A percentile compares a stretch with the other conserved stretches of the same genome.
Evolutionary conservation across 2,888 invertebrate genomes (phyloP).

Genomic region (Lepidochrysops patricia): DNA sequence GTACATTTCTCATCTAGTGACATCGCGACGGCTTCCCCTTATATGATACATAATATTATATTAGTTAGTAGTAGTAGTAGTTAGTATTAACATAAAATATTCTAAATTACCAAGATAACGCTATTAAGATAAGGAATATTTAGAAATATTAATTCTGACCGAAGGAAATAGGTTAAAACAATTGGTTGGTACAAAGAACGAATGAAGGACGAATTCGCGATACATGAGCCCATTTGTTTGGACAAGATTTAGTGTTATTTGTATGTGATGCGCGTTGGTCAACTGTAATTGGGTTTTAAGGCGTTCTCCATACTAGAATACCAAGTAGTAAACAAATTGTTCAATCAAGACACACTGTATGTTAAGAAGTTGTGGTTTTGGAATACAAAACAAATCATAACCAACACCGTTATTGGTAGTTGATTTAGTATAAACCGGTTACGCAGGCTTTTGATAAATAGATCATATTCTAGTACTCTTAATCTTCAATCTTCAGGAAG

Average conservation of each 20-base stretch:
- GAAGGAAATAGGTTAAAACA: not conserved
- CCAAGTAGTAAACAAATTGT: not conserved
- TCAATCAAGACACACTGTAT: not conserved
- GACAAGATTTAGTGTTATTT: not conserved
- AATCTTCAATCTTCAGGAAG: too few species aligned
- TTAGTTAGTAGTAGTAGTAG: too few species aligned
- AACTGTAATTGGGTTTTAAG: conserved; percentile 2
- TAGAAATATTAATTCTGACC: not conserved
- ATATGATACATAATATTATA: too few species aligned
- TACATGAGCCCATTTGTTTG: not conserved
- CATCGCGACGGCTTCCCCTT: too few species aligned
- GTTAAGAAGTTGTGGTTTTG: conserved; percentile 20
- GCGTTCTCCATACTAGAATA: not conserved
- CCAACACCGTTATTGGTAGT: too few species aligned
- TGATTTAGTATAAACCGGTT: too few species aligned
- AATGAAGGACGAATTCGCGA: not conserved
- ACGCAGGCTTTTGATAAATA: too few species aligned
- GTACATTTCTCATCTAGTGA: too few species aligned
- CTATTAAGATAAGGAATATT: too few species aligned
- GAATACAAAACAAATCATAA: not conserved
- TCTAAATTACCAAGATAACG: not conserved
- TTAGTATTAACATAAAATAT: too few species aligned
- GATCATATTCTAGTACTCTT: too few species aligned
- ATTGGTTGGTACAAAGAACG: not conserved
- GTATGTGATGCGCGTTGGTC: not conserved